Evolutionary conservation across 2,888 invertebrate genomes (phyloP).

Genomic region (Amphipoea lucens): DNA sequence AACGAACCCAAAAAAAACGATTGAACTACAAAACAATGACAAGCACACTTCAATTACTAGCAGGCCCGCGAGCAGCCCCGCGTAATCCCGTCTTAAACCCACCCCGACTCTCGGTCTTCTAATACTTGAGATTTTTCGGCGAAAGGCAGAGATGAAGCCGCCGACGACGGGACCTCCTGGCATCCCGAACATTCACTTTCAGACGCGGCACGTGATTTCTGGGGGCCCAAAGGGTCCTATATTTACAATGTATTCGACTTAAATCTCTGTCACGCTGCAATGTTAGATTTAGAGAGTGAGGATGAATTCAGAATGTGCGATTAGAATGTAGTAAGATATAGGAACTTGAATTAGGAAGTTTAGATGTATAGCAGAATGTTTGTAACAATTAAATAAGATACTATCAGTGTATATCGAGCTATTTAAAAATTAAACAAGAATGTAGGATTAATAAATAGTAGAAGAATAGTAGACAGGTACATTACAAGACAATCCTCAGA

Average conservation of each 20-base stretch:
- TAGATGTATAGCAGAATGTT: background rate
- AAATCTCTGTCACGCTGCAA: conserved; percentile 64
- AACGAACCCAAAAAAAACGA: conserved; percentile 39
- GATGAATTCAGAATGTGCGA: conserved; percentile 36
- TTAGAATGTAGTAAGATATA: conserved; percentile 26
- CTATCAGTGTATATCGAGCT: background rate
- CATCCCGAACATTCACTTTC: conserved; percentile 59
- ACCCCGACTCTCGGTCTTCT: conserved; percentile 51
- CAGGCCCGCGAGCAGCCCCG: conserved; percentile 32
- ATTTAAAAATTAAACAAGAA: background rate
- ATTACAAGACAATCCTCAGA: background rate
- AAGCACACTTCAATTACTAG: conserved; percentile 58
- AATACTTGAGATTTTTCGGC: conserved; percentile 66
- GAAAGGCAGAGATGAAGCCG: conserved; percentile 50
- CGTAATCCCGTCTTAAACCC: conserved; percentile 58
- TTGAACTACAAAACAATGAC: conserved; percentile 58
- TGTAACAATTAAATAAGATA: background rate
- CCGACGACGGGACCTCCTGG: conserved; percentile 48
- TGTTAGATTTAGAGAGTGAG: conserved; percentile 57
- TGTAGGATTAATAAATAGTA: background rate
- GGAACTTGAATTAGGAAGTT: background rate
- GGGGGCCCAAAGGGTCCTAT: conserved; percentile 44
- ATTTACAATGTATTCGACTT: conserved; percentile 62
- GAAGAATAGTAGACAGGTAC: background rate
- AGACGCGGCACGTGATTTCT: conserved; percentile 58